phyloP scores from a whole-genome alignment of 2,888 invertebrate species.

The Ceriagrion tenellum region DNA sequence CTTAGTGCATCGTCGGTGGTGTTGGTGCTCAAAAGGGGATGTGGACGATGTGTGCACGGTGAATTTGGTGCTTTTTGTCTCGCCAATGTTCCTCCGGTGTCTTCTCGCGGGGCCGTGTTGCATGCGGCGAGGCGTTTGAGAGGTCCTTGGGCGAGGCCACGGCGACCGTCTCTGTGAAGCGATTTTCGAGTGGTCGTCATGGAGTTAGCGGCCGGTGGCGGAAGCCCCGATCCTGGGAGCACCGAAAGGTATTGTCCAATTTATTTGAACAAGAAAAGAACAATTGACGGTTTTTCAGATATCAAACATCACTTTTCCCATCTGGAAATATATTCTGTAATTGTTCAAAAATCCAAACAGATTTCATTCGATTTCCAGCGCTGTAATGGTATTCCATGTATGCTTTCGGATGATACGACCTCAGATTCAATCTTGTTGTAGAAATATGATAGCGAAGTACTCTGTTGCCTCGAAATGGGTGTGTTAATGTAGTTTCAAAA shows the following conservation, averaged over 20 bases:
- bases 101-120: neutral
- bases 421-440: no score
- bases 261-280: neutral
- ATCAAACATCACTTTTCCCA: no score
- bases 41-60: neutral
- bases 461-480: no score
- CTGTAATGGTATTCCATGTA: no score
- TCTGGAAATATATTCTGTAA: no score
- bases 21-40: neutral
- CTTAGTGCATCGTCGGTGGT: neutral
- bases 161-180: neutral
- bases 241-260: conserved; percentile 14
- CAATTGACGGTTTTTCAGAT: neutral
- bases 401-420: no score
- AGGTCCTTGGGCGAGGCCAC: neutral
- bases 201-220: neutral
- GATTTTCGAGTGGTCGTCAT: neutral
- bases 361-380: no score
- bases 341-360: no score
- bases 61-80: neutral
- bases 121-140: neutral
- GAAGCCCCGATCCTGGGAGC: neutral
- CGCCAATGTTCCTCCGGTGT: neutral
- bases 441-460: no score
- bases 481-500: no score